Evolutionary conservation across 2,113 vertebrate genomes (phyloP).

Genomic region (Mellivora capensis): DNA sequence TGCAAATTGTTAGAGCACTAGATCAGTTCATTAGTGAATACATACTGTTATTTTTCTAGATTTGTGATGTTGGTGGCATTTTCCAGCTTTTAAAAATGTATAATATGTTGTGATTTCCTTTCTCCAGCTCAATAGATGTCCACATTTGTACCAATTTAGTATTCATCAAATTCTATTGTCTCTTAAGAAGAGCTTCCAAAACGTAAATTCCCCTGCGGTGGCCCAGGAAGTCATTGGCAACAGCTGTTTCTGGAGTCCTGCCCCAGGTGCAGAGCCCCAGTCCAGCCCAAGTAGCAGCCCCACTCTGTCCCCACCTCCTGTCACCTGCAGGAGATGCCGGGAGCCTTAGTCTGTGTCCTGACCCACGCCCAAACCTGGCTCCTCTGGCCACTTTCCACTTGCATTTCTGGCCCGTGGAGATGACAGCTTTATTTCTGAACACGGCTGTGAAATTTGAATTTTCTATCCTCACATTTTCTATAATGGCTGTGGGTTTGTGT

Average conservation of each 20-base stretch:
- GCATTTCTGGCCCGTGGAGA: not conserved
- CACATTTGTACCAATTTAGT: not conserved
- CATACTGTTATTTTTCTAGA: not conserved
- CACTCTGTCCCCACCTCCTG: too few species aligned
- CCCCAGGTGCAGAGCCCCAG: not conserved
- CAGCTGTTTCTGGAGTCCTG: not conserved
- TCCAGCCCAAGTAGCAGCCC: not conserved
- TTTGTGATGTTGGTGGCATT: not conserved
- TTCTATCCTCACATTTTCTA: not conserved
- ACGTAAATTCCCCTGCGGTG: too few species aligned
- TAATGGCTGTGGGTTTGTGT: not conserved
- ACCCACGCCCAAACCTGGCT: not conserved
- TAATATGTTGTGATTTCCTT: not conserved
- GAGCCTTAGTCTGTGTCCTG: too few species aligned
- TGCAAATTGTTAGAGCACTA: not conserved
- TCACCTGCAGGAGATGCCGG: not conserved
- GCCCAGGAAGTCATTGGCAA: too few species aligned
- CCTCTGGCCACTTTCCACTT: not conserved
- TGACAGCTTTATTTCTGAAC: not conserved
- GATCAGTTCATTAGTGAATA: not conserved
- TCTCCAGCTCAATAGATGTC: not conserved
- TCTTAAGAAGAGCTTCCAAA: not conserved
- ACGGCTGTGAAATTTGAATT: not conserved
- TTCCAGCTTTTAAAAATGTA: not conserved
- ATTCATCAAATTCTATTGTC: not conserved